Base-by-base conservation (phyloP, 1,140 invertebrate genomes). In the Eriosoma lanigerum region DNA sequence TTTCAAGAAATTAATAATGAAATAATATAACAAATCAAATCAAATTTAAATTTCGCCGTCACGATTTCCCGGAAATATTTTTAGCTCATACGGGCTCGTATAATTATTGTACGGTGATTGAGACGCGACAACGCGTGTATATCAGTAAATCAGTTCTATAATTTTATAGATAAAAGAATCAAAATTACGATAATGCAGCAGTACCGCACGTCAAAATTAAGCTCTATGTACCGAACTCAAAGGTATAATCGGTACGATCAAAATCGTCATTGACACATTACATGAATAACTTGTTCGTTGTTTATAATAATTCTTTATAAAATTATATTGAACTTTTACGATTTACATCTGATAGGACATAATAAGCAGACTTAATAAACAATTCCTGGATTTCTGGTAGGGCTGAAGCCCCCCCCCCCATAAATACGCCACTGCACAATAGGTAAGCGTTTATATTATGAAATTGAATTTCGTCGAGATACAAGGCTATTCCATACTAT, bases 351-450 rank as follows among this genome's bases (percentile, higher is more conserved):
- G 54, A 24, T 24, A 56, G n/a, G n/a, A n/a, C n/a, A n/a, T n/a
- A n/a, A n/a, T n/a, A n/a, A n/a, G n/a, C n/a, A n/a, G n/a, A n/a
- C n/a, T 58, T 26, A 58, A 58, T 13, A 58, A 58, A 58, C 21
- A 58, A 24, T 58, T 58, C 10, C 10, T 58, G 21, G 1, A 26
- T 58, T 58, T 58, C 21, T 1, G 21, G 54, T 6, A 3, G 54
- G 54, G 52, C 1, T 26, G 21, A 58, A 58, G 10, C 54, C n/a
- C n/a, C n/a, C n/a, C 21, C 12, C 0, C 24, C 54, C n/a, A 58
- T 58, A 58, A 58, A 58, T 58, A 58, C 21, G 54, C 54, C 54
- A 19, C 54, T 56, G n/a, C n/a, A n/a, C n/a, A n/a, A n/a, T n/a
- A n/a, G n/a, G n/a, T n/a, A n/a, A n/a, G n/a, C n/a, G n/a, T n/a